phyloP scores from a whole-genome alignment of 2,113 vertebrate genomes.

The Dipodomys stephensi region DNA sequence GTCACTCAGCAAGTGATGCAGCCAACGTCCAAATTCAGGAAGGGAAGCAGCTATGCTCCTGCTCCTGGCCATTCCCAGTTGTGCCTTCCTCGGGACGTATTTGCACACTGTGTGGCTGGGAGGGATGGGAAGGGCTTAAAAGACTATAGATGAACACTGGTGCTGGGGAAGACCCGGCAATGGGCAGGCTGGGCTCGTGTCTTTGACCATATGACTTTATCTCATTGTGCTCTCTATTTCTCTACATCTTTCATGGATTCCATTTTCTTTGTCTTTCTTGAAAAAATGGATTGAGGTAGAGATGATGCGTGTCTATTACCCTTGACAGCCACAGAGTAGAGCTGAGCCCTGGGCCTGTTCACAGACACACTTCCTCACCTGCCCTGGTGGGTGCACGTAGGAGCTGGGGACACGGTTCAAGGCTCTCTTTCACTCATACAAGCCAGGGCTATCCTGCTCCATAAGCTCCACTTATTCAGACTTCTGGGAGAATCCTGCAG shows the following conservation, averaged over 20 bases:
- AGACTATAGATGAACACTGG: background rate
- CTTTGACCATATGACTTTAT: background rate
- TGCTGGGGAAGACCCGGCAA: background rate
- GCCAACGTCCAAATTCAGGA: background rate
- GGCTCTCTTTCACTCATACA: background rate
- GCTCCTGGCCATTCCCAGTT: background rate
- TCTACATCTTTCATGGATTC: background rate
- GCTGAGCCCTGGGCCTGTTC: background rate
- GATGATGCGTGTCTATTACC: fast-evolving
- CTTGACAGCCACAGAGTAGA: background rate
- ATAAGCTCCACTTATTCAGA: background rate
- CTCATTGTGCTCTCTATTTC: background rate
- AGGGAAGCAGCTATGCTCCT: too few relatives aligned
- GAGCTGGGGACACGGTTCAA: background rate
- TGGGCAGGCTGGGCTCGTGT: fast-evolving
- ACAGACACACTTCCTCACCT: background rate
- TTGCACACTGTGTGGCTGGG: fast-evolving
- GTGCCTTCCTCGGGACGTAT: background rate
- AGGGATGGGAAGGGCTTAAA: fast-evolving
- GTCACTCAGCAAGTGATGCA: too few relatives aligned
- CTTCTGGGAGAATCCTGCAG: constrained; percentile 1
- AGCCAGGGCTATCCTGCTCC: background rate
- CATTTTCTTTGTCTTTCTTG: background rate
- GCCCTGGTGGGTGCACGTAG: fast-evolving
- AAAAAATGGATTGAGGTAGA: background rate